Base-by-base conservation (phyloP, 2,888 invertebrate species). In the Serripes groenlandicus region DNA sequence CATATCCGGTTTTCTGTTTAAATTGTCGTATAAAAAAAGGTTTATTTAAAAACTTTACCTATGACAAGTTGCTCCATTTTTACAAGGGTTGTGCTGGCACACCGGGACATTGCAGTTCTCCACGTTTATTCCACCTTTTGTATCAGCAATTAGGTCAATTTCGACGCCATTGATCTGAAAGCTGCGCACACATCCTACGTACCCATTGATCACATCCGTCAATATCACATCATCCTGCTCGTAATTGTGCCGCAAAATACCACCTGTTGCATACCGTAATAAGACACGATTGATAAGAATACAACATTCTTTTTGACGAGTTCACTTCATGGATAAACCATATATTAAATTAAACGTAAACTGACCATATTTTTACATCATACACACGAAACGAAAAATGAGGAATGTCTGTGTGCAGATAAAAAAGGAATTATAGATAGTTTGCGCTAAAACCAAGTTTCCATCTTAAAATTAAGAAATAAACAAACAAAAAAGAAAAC, bases 71-170 rank as follows among this genome's bases (percentile, higher is more conserved):
- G 70, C 83, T 64, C 74, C 79, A 71, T 83, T 83, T 54, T 66
- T 70, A 74, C 83, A 83, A 0, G 83, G 79, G 30, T 74, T 66
- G 37, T 80, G 54, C 23, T 71, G 70, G 71, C 83, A 83, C 21
- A 83, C 79, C 2, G 79, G 79, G 2, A 83, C 77, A 66, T 80
- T 78, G 52, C 83, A 83, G 66, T 83, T 83, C 7, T 78, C 83
- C 30, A 83, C 71, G 34, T 80, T 79, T 18, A 64, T 58, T 23
- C 76, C 76, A 54, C 21, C 23, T n/a, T 32, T 79, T 28, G 83
- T 74, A 58, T 58, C 74, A 3, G 69, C 26, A 30, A 74, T 35
- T 15, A 83, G 32, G 49, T 79, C 74, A 21, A 79, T 54, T 54
- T 83, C 83, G 18, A 18, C 23, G 15, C 70, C 42, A 64, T 76